These are phyloP conservation scores for Lasioglossum vierecki DNA, from an alignment of 2,888 invertebrate species.

Conservation along the genomic window DNA sequence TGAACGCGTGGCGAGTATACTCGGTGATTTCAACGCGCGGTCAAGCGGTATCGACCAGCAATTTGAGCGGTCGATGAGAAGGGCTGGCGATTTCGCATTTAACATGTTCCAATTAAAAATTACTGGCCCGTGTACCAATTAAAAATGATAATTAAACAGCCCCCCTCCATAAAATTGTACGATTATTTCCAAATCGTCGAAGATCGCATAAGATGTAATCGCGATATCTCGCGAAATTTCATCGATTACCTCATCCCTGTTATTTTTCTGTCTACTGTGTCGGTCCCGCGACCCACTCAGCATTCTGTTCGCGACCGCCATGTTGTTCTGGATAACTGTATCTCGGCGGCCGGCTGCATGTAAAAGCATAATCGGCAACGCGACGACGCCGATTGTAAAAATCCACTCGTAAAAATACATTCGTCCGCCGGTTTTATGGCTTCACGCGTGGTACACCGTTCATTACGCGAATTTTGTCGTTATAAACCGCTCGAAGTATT, in stretches of 20 bases:
- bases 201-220: not conserved
- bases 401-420: conserved; percentile 8
- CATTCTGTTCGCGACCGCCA: not conserved
- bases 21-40: not conserved
- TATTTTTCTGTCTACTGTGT: not conserved
- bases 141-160: not conserved
- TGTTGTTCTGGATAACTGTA: not conserved
- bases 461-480: conserved; percentile 46
- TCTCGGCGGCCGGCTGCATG: not conserved
- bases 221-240: conserved; percentile 5
- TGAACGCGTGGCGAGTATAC: not conserved
- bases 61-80: not conserved
- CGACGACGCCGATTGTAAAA: conserved; percentile 1
- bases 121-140: not conserved
- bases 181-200: conserved; percentile 4
- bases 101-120: not conserved
- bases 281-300: not conserved
- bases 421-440: conserved; percentile 22
- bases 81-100: not conserved
- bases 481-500: conserved; percentile 18
- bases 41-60: not conserved
- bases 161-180: not conserved
- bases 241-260: conserved; percentile 25
- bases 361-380: conserved; percentile 9
- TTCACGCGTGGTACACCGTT: conserved; percentile 35